Conservation (phyloP, 2,888 invertebrate genomes). For the Perizoma affinitatum region DNA sequence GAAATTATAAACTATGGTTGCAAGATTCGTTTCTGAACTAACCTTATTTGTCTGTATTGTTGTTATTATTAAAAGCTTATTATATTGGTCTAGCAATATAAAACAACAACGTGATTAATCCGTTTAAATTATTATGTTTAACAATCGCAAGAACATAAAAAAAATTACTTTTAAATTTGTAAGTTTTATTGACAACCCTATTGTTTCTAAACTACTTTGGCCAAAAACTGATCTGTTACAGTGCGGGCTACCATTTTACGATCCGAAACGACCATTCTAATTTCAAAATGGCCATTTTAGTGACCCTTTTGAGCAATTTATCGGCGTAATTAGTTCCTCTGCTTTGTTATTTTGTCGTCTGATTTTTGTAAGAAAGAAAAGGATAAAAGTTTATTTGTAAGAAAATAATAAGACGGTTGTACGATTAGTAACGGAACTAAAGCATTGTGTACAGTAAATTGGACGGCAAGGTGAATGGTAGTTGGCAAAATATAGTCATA, state of each 20-base stretch:
- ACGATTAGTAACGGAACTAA: constrained; percentile 15
- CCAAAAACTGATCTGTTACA: constrained; percentile 66
- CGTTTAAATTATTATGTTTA: no score
- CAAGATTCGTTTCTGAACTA: no score
- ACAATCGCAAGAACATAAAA: no score
- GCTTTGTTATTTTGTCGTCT: constrained; percentile 44
- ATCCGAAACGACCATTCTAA: constrained; percentile 22
- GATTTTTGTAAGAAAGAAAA: constrained; percentile 25
- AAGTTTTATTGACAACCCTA: constrained; percentile 50
- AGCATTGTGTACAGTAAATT: constrained; percentile 41
- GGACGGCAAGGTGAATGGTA: constrained; percentile 28
- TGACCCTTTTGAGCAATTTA: constrained; percentile 47
- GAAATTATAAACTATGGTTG: no score
- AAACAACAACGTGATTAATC: no score
- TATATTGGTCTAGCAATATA: no score
- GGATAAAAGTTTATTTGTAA: neutral
- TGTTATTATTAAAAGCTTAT: no score
- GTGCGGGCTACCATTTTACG: constrained; percentile 52
- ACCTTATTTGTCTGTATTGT: no score
- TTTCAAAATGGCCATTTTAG: constrained; percentile 38
- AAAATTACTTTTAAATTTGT: no score
- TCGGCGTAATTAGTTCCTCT: constrained; percentile 63
- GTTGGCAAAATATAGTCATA: constrained; percentile 34
- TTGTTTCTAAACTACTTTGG: constrained; percentile 43
- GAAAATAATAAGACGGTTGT: constrained; percentile 6